These are phyloP conservation scores for Podotricha telesiphe DNA, from an alignment of 2,888 invertebrate species.

Conservation along the genomic window DNA sequence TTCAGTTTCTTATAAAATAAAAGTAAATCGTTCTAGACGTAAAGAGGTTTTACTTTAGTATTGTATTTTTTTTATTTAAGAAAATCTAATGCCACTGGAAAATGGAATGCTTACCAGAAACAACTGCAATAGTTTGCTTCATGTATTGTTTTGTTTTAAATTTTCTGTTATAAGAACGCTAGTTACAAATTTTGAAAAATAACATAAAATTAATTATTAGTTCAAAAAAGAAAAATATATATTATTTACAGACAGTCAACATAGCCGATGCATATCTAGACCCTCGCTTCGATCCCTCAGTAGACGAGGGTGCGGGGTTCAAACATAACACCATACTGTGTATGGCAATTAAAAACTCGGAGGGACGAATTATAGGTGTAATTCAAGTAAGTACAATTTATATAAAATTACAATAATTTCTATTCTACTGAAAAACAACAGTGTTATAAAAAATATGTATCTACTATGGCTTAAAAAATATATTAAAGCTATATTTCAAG, in stretches of 20 bases:
- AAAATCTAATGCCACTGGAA: neutral
- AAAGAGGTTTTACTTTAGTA: neutral
- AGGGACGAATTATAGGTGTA: conserved; percentile 95
- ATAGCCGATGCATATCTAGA: conserved; percentile 95
- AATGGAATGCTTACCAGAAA: neutral
- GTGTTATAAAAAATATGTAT: neutral
- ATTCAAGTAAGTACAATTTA: conserved; percentile 84
- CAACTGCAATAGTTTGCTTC: neutral
- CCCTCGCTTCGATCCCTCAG: conserved; percentile 92
- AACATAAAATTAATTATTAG: too few relatives aligned
- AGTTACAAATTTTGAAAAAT: too few relatives aligned
- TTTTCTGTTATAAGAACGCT: too few relatives aligned
- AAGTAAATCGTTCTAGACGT: neutral
- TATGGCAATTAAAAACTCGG: conserved; percentile 97
- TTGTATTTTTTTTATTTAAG: neutral
- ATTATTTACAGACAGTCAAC: conserved; percentile 89
- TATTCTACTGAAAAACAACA: neutral
- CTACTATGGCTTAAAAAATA: neutral
- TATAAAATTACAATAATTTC: neutral
- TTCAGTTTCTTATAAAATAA: neutral
- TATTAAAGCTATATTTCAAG: neutral
- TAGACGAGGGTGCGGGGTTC: conserved; percentile 92
- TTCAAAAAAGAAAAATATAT: neutral
- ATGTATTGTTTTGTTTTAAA: neutral
- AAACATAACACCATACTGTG: conserved; percentile 95